phyloP scores from a whole-genome alignment of 2,888 invertebrate genomes.

The Philaethria dido region DNA sequence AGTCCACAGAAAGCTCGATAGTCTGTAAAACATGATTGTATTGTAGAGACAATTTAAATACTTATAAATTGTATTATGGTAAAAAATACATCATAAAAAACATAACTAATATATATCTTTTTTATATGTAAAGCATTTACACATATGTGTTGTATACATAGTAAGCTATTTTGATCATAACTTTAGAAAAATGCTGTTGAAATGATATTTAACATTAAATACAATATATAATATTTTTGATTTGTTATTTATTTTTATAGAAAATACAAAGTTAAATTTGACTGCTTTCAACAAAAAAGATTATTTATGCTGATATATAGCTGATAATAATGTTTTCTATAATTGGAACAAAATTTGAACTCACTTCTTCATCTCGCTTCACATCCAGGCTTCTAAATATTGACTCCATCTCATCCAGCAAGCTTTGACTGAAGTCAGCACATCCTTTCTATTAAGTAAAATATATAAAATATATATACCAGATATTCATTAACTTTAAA shows the following conservation, averaged over 20 bases:
- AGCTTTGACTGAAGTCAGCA: slow-evolving; percentile 92
- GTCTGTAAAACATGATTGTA: slow-evolving; percentile 45
- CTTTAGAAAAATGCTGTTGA: no score
- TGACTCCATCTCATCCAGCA: slow-evolving; percentile 95
- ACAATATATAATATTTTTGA: no score
- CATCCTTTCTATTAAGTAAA: slow-evolving; percentile 57
- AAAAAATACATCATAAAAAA: no score
- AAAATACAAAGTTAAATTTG: no score
- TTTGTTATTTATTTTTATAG: no score
- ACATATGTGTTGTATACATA: background rate
- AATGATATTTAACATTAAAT: no score
- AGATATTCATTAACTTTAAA: no score
- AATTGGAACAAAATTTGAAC: slow-evolving; percentile 29
- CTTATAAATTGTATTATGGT: background rate
- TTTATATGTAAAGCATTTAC: background rate
- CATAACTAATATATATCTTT: background rate
- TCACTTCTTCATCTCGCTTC: slow-evolving; percentile 54
- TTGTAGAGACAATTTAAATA: slow-evolving; percentile 5
- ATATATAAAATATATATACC: background rate
- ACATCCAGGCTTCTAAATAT: slow-evolving; percentile 88
- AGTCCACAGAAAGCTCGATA: slow-evolving; percentile 40
- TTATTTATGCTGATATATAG: no score
- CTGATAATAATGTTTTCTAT: background rate
- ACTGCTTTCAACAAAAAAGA: no score
- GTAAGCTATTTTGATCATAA: no score